Base-by-base conservation (phyloP, 2,888 invertebrate species). In the Drosophila subsilvestris region DNA sequence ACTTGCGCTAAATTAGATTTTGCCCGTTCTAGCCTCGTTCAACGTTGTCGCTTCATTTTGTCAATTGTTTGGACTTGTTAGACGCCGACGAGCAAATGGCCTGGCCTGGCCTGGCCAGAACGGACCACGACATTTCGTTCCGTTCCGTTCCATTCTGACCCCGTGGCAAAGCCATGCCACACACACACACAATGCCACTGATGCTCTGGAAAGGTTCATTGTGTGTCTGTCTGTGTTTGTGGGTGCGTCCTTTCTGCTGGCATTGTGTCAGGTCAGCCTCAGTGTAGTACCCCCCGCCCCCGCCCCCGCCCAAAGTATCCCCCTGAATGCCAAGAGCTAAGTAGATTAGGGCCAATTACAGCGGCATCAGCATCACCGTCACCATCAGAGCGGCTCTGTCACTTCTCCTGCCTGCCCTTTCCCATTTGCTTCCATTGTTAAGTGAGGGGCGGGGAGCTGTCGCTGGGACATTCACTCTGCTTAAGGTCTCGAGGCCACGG, bases 261-360 rank as follows among this genome's bases (percentile, higher is more conserved):
- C 79, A 76, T 85, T 85, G 76, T 79, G 72, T 74, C 63, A 55
- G 48, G 66, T 66, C 47, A 66, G 37, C n/a, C 27, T 27, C 27
- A 27, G 27, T n/a, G n/a, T n/a, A 27, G 27, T 27, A 3, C 27
- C 27, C 7, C 37, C 37, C 62, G 60, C 45, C 60, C 53, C 37
- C 60, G n/a, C n/a, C n/a, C n/a, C n/a, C n/a, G n/a, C n/a, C n/a
- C n/a, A n/a, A n/a, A n/a, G n/a, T n/a, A n/a, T n/a, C n/a, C n/a
- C 61, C 65, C 55, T 47, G 43, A 55, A 53, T 69, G 77, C 75
- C 73, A 73, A 74, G 60, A 72, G 74, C 83, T 83, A 86, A 83
- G 83, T 86, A 83, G 83, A 83, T 83, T 83, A 84, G 74, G 72
- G 75, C 82, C 79, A 86, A 75, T 84, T 85, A 75, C 85, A 80